These are phyloP conservation scores for Aphaenogaster rudis DNA, from an alignment of 1,140 invertebrate species.

Conservation along the genomic window DNA sequence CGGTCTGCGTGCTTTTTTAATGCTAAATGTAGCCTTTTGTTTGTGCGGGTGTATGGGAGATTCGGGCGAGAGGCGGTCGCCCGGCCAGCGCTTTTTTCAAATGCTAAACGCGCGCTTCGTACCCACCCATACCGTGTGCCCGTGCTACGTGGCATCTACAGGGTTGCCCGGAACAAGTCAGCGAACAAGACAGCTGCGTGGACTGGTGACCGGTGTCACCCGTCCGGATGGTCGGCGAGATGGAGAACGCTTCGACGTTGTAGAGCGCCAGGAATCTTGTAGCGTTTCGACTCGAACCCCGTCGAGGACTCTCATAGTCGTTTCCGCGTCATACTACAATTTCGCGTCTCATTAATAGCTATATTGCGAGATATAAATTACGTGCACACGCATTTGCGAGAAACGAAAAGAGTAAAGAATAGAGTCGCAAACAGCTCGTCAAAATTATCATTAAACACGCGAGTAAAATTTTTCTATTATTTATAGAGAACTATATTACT, in stretches of 20 bases:
- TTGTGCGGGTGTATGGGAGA: slow-evolving; percentile 75
- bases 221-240: slow-evolving; percentile 23
- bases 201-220: slow-evolving; percentile 45
- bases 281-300: not conserved
- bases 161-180: slow-evolving; percentile 71
- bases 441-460: not conserved
- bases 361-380: not conserved
- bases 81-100: slow-evolving; percentile 76
- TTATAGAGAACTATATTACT: not conserved
- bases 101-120: slow-evolving; percentile 80
- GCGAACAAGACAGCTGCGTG: slow-evolving; percentile 61
- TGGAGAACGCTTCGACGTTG: slow-evolving; percentile 37
- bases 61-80: slow-evolving; percentile 62
- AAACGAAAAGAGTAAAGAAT: not conserved
- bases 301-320: not conserved
- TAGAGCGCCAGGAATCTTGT: slow-evolving; percentile 30
- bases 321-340: not conserved
- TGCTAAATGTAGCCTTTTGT: slow-evolving; percentile 83
- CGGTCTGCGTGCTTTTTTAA: slow-evolving; percentile 80
- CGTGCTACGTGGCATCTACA: slow-evolving; percentile 70
- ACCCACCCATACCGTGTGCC: slow-evolving; percentile 55
- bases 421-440: not conserved
- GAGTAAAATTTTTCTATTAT: not conserved
- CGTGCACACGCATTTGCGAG: not conserved
- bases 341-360: not conserved